Percentiles rank a stretch among this genome's conserved stretches.
These are phyloP conservation scores for Drosophila quadrilineata DNA, from an alignment of 1,140 invertebrate species.

Conservation along the genomic window DNA sequence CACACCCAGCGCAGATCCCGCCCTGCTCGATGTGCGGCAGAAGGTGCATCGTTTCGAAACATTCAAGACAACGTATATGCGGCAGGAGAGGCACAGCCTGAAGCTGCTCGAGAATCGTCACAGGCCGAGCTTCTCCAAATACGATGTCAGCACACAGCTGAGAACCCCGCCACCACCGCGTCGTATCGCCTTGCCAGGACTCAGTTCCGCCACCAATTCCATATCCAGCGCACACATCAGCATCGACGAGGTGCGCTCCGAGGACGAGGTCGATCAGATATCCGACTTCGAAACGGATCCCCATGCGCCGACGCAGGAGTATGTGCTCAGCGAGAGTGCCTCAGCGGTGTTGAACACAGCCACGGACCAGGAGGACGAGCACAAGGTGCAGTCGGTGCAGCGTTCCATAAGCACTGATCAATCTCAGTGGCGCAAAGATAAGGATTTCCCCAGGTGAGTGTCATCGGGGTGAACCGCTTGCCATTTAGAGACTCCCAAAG, in stretches of 20 bases:
- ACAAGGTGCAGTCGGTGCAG: slow-evolving; percentile 43
- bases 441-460: slow-evolving; percentile 71
- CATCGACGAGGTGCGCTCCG: slow-evolving; percentile 75
- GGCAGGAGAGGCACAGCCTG: slow-evolving; percentile 50
- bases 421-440: slow-evolving; percentile 29
- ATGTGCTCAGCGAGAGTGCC: slow-evolving; percentile 28
- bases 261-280: slow-evolving; percentile 74
- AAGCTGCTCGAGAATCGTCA: slow-evolving; percentile 62
- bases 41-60: slow-evolving; percentile 72
- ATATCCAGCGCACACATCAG: slow-evolving; percentile 41
- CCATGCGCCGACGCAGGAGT: slow-evolving; percentile 8
- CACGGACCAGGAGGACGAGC: background rate
- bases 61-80: slow-evolving; percentile 38
- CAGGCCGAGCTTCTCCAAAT: slow-evolving; percentile 41
- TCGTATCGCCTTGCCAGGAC: slow-evolving; percentile 31
- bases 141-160: background rate
- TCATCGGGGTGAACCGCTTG: background rate
- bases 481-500: slow-evolving; percentile 20
- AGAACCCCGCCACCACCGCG: slow-evolving; percentile 38
- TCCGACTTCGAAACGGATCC: slow-evolving; percentile 65
- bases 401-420: slow-evolving; percentile 63
- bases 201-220: slow-evolving; percentile 36
- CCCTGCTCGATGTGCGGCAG: slow-evolving; percentile 63
- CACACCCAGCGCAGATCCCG: slow-evolving; percentile 54
- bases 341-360: slow-evolving; percentile 42